phyloP scores from a whole-genome alignment of 2,888 invertebrate species.

The Xestia rhomboidea region DNA sequence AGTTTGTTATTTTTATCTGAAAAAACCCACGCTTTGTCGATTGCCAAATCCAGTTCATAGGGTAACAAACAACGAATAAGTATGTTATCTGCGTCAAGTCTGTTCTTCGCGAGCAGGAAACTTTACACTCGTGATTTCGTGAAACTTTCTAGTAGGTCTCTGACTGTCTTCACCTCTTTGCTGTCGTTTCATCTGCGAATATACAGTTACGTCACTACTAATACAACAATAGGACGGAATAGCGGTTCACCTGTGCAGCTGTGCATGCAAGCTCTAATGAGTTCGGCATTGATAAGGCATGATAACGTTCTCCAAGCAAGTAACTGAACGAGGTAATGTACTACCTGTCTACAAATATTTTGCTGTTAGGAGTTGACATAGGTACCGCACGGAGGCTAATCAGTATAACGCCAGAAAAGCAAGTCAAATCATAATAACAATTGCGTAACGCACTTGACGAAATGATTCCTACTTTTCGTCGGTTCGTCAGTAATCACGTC shows the following conservation, averaged over 20 bases:
- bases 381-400: neutral
- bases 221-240: conserved; percentile 14
- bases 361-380: neutral
- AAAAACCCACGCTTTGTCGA: conserved; percentile 38
- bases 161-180: conserved; percentile 8
- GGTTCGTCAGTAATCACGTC: conserved; percentile 38
- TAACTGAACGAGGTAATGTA: conserved; percentile 7
- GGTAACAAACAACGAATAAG: conserved; percentile 17
- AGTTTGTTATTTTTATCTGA: conserved; percentile 31
- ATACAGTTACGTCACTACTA: conserved; percentile 15
- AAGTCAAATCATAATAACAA: conserved; percentile 36
- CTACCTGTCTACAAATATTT: neutral
- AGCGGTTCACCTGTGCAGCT: conserved; percentile 26
- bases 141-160: conserved; percentile 29
- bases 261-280: conserved; percentile 18
- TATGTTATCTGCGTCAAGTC: conserved; percentile 22
- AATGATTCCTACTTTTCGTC: conserved; percentile 36
- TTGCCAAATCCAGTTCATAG: conserved; percentile 42
- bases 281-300: conserved; percentile 24
- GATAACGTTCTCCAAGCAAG: conserved; percentile 20
- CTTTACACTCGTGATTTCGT: conserved; percentile 6
- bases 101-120: conserved; percentile 8
- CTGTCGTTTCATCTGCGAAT: conserved; percentile 16
- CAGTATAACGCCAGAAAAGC: conserved; percentile 20
- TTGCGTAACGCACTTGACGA: conserved; percentile 37